These are phyloP conservation scores for Grapholita molesta DNA, from an alignment of 1,140 invertebrate genomes.

Conservation along the genomic window DNA sequence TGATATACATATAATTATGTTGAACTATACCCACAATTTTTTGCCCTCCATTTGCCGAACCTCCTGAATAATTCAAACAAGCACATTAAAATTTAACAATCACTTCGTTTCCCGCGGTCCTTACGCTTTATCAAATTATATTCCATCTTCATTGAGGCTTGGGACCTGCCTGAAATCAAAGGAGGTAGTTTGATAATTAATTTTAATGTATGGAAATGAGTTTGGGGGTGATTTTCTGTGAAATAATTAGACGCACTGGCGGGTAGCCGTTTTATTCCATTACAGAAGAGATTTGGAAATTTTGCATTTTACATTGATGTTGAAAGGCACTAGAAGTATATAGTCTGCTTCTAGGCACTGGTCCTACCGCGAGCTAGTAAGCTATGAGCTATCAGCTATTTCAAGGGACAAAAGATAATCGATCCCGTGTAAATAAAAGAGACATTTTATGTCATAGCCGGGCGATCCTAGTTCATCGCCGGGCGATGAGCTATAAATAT, in stretches of 20 bases:
- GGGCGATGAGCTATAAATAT: too few relatives aligned
- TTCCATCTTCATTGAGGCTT: neutral
- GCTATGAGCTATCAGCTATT: too few relatives aligned
- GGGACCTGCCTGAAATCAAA: neutral
- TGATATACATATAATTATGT: too few relatives aligned
- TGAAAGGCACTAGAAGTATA: neutral
- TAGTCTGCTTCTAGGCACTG: neutral
- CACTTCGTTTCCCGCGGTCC: neutral
- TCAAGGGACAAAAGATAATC: too few relatives aligned
- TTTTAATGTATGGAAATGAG: constrained; percentile 17
- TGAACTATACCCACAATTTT: too few relatives aligned
- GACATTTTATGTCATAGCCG: too few relatives aligned
- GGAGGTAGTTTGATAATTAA: constrained; percentile 12
- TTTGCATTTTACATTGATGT: constrained; percentile 9
- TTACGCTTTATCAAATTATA: constrained; percentile 5
- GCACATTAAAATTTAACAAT: constrained; percentile 13
- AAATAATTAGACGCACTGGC: constrained; percentile 1
- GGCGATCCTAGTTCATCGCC: too few relatives aligned
- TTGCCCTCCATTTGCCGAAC: neutral
- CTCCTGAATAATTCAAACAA: neutral
- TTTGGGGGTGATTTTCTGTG: constrained; percentile 8
- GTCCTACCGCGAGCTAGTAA: too few relatives aligned
- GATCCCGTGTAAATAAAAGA: too few relatives aligned
- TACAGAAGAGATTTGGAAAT: constrained; percentile 1
- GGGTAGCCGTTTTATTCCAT: neutral